Evolutionary conservation across 2,113 vertebrate species (phyloP).

Genomic region (Cyanoderma ruficeps): DNA sequence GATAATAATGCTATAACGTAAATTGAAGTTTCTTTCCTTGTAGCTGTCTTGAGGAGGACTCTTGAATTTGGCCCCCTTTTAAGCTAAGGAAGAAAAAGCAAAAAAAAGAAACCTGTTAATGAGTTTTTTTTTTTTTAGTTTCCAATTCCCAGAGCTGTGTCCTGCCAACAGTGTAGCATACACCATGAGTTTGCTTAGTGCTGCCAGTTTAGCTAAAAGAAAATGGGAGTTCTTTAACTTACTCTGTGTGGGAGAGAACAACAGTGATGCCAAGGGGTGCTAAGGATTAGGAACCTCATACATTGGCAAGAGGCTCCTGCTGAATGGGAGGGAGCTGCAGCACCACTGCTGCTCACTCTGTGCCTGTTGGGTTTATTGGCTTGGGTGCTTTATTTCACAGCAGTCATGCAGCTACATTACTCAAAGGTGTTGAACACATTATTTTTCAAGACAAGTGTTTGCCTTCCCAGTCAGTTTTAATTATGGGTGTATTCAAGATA

Average conservation of each 20-base stretch:
- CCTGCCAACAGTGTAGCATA: background rate
- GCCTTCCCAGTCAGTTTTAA: background rate
- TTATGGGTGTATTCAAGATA: background rate
- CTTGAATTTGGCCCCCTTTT: background rate
- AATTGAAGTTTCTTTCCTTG: background rate
- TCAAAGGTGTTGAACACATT: background rate
- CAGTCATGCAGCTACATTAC: background rate
- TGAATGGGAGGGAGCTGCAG: background rate
- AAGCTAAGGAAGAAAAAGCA: background rate
- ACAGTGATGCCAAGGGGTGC: background rate
- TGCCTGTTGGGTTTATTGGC: background rate
- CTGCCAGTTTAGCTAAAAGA: background rate
- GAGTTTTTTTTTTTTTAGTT: background rate
- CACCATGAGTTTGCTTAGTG: background rate
- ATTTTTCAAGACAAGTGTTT: background rate
- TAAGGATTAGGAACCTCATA: background rate
- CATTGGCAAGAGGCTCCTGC: background rate
- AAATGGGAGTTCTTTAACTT: background rate
- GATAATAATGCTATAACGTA: background rate
- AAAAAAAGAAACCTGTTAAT: background rate
- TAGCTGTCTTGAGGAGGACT: background rate
- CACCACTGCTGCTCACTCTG: background rate
- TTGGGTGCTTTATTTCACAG: background rate
- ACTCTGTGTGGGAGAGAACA: background rate
- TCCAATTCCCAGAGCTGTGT: background rate